Base-by-base conservation (phyloP, 92 coral and sea anemone species). In the Porites cylindrica region DNA sequence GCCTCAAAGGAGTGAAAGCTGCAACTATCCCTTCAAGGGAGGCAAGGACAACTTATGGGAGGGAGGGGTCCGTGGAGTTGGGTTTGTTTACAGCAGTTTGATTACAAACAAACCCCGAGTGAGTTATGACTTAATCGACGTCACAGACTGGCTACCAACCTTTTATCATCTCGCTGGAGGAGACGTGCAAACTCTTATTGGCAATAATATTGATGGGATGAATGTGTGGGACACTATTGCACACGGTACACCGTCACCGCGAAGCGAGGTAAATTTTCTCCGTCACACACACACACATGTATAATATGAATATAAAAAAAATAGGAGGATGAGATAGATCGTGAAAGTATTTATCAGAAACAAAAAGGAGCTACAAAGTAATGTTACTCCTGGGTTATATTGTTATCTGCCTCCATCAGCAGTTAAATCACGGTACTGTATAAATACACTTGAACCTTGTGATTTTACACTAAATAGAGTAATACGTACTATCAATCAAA, bases 21-120 rank as follows among this genome's bases (percentile, higher is more conserved):
- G 95, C 82, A 96, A 96, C 89, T 96, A 86, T 70, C 99, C 99
- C 10, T 90, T 96, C 85, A 91, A 93, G 16, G 99, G 99, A 16
- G 99, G 99, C 83, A 96, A 96, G 84, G 94, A 96, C 87, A 92
- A 96, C 13, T 94, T 96, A 78, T 96, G 99, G 99, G 99, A 96
- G 98, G 99, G 99, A 93, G 99, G 99, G 56, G 95, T 96, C 17
- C 94, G 99, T 81, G 99, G 95, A 54, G 94, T 94, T 29, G 97
- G 94, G 16, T 96, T 96, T 90, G 94, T 96, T 66, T 93, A 96
- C 91, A 96, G 99, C 81, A 78, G 82, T 12, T 74, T 94, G 53
- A 85, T 96, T 77, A 76, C 90, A 77, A 92, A 91, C 87, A 93
- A 91, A 62, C 82, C 85, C 47, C 94, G 98, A 7, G 99, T 96